Percentiles rank a stretch among this genome's conserved stretches.
Evolutionary conservation across 2,888 invertebrate genomes (phyloP).

Genomic region (Argyra leucocephala): DNA sequence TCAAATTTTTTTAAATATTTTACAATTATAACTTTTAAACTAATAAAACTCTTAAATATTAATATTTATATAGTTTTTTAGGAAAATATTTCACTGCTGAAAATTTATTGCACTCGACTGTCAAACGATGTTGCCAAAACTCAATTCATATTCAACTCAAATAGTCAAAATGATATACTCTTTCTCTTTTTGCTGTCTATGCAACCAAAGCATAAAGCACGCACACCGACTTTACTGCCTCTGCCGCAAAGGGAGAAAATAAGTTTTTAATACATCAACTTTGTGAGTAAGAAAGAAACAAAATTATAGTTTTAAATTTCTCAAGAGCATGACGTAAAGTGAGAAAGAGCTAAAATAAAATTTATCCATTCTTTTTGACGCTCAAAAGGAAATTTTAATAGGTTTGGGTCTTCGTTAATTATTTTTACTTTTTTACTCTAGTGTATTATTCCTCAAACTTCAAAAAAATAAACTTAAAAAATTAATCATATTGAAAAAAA

Average conservation of each 20-base stretch:
- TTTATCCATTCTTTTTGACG: not conserved
- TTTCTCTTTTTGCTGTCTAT: not conserved
- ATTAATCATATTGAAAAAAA: no score
- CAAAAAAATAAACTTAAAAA: no score
- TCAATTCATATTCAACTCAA: not conserved
- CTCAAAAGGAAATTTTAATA: no score
- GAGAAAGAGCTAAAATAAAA: not conserved
- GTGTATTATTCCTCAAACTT: no score
- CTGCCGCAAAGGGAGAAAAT: no score
- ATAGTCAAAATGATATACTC: not conserved
- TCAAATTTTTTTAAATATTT: not conserved
- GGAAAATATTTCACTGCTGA: not conserved
- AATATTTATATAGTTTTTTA: not conserved
- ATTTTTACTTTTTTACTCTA: no score
- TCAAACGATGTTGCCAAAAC: constrained; percentile 8
- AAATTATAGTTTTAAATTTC: not conserved
- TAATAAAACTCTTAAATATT: not conserved
- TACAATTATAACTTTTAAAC: not conserved
- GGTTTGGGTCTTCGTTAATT: no score
- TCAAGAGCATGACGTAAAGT: not conserved
- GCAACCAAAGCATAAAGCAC: no score
- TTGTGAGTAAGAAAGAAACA: constrained; percentile 4
- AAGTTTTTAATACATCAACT: no score
- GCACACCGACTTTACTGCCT: no score
- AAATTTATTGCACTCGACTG: constrained; percentile 7